Percentiles rank a stretch among this genome's conserved stretches.
Evolutionary conservation across 1,140 invertebrate species (phyloP).

Genomic region (Drosophila pseudoananassae): DNA sequence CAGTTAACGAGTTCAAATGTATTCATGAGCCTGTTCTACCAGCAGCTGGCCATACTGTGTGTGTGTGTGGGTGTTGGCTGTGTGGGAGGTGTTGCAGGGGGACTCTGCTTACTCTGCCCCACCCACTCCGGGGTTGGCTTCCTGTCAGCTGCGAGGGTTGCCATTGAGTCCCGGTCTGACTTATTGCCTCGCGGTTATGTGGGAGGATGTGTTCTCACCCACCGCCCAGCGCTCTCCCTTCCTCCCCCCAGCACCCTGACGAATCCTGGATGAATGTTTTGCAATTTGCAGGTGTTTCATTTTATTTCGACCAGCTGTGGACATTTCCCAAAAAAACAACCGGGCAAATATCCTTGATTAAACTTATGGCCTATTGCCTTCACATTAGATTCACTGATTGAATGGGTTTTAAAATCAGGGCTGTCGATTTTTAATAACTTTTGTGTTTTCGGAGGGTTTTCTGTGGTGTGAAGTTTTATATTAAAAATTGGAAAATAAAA

Average conservation of each 20-base stretch:
- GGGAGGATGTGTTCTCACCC: slow-evolving; percentile 15
- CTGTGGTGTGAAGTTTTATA: too few species aligned
- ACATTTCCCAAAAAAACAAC: slow-evolving; percentile 40
- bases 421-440: too few species aligned
- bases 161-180: slow-evolving; percentile 41
- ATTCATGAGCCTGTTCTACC: slow-evolving; percentile 80
- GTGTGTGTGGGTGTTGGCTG: slow-evolving; percentile 2
- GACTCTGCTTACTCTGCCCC: slow-evolving; percentile 5
- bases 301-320: slow-evolving; percentile 61
- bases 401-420: not conserved
- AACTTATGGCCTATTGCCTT: not conserved
- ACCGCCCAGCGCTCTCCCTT: not conserved
- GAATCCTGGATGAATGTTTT: slow-evolving; percentile 66
- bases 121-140: slow-evolving; percentile 38
- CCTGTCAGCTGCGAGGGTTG: slow-evolving; percentile 65
- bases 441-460: too few species aligned
- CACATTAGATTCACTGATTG: not conserved
- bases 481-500: too few species aligned
- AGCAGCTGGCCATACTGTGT: slow-evolving; percentile 37
- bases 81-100: slow-evolving; percentile 45
- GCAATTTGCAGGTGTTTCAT: slow-evolving; percentile 79
- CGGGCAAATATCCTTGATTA: slow-evolving; percentile 20
- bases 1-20: slow-evolving; percentile 83
- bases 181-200: slow-evolving; percentile 62
- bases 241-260: slow-evolving; percentile 38